Conservation (phyloP, 2,888 invertebrate species). For the Pasiphila rectangulata region DNA sequence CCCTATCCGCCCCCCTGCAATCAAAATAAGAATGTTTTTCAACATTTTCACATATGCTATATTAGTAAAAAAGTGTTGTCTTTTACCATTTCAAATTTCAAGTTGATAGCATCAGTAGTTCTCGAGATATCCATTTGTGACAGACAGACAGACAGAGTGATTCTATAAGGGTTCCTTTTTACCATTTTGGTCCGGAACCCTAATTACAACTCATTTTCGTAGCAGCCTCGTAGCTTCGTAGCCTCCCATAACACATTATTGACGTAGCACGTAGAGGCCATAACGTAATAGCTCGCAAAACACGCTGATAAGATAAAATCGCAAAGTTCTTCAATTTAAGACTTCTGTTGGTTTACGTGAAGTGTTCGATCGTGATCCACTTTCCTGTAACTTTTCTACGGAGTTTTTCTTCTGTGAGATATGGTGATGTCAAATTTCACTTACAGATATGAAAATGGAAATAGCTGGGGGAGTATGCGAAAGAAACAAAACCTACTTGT, state of each 20-base stretch:
- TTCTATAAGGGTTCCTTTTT: no score
- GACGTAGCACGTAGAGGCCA: conserved; percentile 35
- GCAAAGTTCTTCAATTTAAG: conserved; percentile 44
- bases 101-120: no score
- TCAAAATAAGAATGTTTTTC: no score
- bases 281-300: conserved; percentile 34
- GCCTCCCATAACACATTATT: conserved; percentile 29
- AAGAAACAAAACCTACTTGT: no score
- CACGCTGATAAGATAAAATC: conserved; percentile 39
- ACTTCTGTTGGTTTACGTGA: conserved; percentile 25
- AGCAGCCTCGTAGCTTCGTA: conserved; percentile 23
- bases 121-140: no score
- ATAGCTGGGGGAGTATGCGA: no score
- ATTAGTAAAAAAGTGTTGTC: no score
- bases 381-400: conserved; percentile 13
- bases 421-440: background rate
- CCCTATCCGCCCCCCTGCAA: no score
- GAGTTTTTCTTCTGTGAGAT: background rate
- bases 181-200: no score
- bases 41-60: no score
- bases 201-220: conserved; percentile 2
- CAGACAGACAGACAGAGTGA: no score
- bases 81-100: no score
- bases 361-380: conserved; percentile 23
- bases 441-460: background rate